Evolutionary conservation across 2,888 invertebrate genomes (phyloP).

Genomic region (Melinaea menophilus): DNA sequence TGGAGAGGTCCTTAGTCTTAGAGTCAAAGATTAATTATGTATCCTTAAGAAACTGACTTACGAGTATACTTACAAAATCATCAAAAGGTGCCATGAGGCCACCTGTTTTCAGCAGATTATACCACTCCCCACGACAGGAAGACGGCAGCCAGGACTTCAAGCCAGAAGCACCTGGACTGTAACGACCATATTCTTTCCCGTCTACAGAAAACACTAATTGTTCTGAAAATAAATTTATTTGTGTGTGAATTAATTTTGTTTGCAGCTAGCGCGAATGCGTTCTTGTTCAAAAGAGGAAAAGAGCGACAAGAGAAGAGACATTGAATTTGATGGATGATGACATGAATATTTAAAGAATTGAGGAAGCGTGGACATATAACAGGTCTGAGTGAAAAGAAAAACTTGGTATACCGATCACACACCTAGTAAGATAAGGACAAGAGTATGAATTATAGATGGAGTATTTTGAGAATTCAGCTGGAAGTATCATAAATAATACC

Average conservation of each 20-base stretch:
- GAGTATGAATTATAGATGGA: no score
- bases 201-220: conserved; percentile 22
- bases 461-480: neutral
- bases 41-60: no score
- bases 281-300: no score
- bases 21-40: no score
- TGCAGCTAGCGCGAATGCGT: no score
- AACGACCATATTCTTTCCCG: conserved; percentile 16
- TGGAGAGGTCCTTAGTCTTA: no score
- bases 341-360: no score
- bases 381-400: neutral
- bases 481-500: conserved; percentile 48
- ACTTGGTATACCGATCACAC: no score
- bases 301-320: no score
- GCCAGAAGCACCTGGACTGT: conserved; percentile 15
- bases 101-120: conserved; percentile 33
- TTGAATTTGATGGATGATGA: no score
- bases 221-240: conserved; percentile 14
- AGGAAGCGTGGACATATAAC: neutral
- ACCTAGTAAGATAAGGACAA: no score
- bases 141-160: conserved; percentile 37
- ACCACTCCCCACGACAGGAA: conserved; percentile 41
- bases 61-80: conserved; percentile 18
- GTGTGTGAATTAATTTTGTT: neutral
- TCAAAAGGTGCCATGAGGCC: conserved; percentile 28